Base-by-base conservation (phyloP, 2,888 invertebrate species). In the Ormyrus thymus region DNA sequence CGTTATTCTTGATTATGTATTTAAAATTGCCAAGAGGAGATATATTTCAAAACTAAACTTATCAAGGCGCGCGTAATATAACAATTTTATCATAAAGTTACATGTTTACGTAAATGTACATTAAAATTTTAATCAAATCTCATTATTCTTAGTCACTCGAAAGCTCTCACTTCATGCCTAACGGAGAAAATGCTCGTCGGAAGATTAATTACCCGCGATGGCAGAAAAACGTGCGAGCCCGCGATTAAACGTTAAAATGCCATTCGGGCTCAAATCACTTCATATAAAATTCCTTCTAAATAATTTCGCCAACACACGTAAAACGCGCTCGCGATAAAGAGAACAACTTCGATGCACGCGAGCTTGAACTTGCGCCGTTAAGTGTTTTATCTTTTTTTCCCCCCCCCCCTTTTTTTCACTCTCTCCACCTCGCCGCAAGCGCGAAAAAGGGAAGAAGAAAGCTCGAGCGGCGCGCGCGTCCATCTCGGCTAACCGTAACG, bases 401-500 rank as follows among this genome's bases (percentile, higher is more conserved):
- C 0, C 2, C 4, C 2, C 29, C 6, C 29, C 58, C 0, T 29
- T 7, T 29, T 7, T 58, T 58, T 58, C 15, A 10, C 7, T 4
- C 58, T 58, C 15, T 10, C 15, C 7, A 9, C 58, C 29, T 29
- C 29, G 29, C 58, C 29, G 29, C 29, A 29, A 58, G 7, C 58
- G 58, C 29, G 29, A 29, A 29, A 29, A 56, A 56, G 56, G 1
- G n/a, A 43, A 48, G 8, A 62, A 48, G 62, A 45, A 62, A 62
- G 46, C 29, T 29, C 29, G 29, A 2, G 29, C 13, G 62, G n/a
- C 48, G 13, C 48, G 13, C 62, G 46, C 62, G 48, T 62, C 62
- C 29, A 58, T 45, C 71, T 50, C 29, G 71, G 10, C 50, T 53
- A 59, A 55, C 29, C 69, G 56, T 66, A 77, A 77, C 56, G 64